Conservation (phyloP, 2,888 invertebrate genomes). For the Cerastis leucographa region DNA sequence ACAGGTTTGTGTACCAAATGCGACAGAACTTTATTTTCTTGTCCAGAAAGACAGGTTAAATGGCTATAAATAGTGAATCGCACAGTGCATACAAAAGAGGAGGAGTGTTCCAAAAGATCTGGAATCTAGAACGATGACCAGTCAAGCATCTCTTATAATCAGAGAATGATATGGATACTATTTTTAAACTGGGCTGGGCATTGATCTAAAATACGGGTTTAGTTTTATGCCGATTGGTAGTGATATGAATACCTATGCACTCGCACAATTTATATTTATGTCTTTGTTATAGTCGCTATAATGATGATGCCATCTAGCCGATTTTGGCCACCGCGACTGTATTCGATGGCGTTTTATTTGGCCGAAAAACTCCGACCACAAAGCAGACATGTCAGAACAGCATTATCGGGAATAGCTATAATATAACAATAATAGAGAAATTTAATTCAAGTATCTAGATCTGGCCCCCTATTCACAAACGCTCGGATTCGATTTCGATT, state of each 20-base stretch:
- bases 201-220: constrained; percentile 2
- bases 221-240: constrained; percentile 16
- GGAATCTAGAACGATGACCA: constrained; percentile 11
- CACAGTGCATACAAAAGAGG: background rate
- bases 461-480: too few species aligned
- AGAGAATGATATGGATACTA: constrained; percentile 1
- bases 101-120: background rate
- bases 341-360: too few species aligned
- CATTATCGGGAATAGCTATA: background rate
- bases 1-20: too few species aligned
- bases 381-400: background rate
- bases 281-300: background rate
- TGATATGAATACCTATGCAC: constrained; percentile 14
- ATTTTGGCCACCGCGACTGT: background rate
- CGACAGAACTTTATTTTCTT: background rate
- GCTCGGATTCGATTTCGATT: too few species aligned
- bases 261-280: constrained; percentile 17
- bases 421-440: background rate
- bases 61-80: background rate
- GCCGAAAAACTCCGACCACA: too few species aligned
- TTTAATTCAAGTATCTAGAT: too few species aligned
- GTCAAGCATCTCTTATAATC: constrained; percentile 1
- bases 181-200: constrained; percentile 36
- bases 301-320: background rate
- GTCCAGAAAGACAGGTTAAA: background rate